Evolutionary conservation across 2,888 invertebrate genomes (phyloP).

Genomic region (Metacarcinus magister): DNA sequence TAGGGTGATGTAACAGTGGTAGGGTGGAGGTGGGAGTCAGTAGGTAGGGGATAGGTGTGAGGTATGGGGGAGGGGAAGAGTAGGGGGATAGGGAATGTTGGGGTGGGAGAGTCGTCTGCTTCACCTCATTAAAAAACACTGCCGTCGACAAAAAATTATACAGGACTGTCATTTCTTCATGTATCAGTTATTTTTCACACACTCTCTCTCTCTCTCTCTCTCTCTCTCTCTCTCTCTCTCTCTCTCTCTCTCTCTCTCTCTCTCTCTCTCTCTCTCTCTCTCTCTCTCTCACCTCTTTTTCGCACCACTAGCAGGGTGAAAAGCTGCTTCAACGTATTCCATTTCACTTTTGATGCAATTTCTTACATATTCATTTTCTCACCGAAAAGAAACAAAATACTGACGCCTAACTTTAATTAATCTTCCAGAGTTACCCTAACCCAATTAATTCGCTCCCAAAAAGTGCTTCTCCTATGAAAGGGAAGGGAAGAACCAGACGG

Average conservation of each 20-base stretch:
- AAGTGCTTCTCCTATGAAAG: conserved; percentile 18
- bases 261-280: conserved; percentile 18
- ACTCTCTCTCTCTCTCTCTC: background rate
- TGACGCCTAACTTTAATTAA: conserved; percentile 22
- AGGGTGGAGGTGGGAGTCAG: too few relatives aligned
- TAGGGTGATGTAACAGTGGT: too few relatives aligned
- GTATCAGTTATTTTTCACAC: background rate
- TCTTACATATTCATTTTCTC: conserved; percentile 12
- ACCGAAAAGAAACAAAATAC: background rate
- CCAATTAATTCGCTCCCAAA: background rate
- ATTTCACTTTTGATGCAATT: conserved; percentile 4
- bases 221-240: conserved; percentile 47
- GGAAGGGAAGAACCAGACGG: conserved; percentile 4
- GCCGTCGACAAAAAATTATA: too few relatives aligned
- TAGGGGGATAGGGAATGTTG: too few relatives aligned
- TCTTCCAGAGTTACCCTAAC: conserved; percentile 1
- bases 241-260: conserved; percentile 4
- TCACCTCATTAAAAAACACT: too few relatives aligned
- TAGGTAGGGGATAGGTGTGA: too few relatives aligned
- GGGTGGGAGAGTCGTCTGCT: too few relatives aligned
- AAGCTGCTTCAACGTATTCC: background rate
- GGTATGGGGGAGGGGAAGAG: too few relatives aligned
- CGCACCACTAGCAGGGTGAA: background rate
- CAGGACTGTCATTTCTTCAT: too few relatives aligned
- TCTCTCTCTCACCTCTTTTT: too few relatives aligned